Evolutionary conservation across 2,888 invertebrate genomes (phyloP), one percentile per base, ranked within the genome.

Genomic region (Lithophane semibrunnea): DNA sequence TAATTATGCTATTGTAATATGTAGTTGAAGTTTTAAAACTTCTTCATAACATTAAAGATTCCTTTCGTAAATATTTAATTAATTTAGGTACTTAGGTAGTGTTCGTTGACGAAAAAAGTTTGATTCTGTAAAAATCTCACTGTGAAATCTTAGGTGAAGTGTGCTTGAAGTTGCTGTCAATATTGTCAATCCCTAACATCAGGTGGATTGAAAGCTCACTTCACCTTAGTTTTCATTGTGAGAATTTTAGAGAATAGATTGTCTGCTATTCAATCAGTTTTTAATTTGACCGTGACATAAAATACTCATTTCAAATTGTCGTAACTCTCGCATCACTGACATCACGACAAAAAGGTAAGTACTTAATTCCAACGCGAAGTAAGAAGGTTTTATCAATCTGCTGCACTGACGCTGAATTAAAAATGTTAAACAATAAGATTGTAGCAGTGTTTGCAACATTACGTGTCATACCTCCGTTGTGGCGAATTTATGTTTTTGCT

Each of bases 281-380:
- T 76, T 79, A 70, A 76, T 72, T 77, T 87, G 66, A 75, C 81
- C 78, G 10, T 84, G 86, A 80, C 81, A 84, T 84, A 71, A 69
- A 75, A 84, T 75, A 60, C n/a, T 79, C 52, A 73, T 79, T 73
- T 74, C 66, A 67, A 61, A 67, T 13, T 29, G 71, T 84, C 80
- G 73, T 85, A 79, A 84, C 75, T 80, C 81, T 77, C 76, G 72
- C 79, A 66, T 84, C 66, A 80, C 52, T 82, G 75, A 78, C 42
- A 75, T 74, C 65, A 81, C 63, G 66, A 66, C 83, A 75, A 69
- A 78, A 81, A 77, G 69, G 21, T 29, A 78, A 37, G 37, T 5
- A 37, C 37, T 37, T 37, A 37, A 82, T 82, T 76, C 52, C 49
- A 44, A 29, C 21, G 13, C 49, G 18, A 21, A 71, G 37, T 68